These are phyloP conservation scores for Amblyjoppa proteus DNA, from an alignment of 2,888 invertebrate species.

Conservation along the genomic window DNA sequence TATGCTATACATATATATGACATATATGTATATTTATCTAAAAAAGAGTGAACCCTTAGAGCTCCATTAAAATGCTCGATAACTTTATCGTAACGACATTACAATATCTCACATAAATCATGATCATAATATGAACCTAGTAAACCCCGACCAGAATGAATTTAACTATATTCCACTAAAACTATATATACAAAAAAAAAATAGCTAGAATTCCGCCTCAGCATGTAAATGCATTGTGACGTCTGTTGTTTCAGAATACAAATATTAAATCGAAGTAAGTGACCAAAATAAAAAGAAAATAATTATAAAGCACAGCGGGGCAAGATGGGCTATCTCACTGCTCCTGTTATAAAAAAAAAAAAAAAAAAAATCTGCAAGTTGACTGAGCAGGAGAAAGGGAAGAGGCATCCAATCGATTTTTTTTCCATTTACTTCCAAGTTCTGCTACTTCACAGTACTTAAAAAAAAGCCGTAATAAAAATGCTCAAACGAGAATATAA, in stretches of 20 bases:
- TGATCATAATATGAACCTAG: background rate
- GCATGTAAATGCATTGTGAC: constrained; percentile 79
- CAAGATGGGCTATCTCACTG: no score
- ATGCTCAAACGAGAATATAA: constrained; percentile 27
- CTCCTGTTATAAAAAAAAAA: background rate
- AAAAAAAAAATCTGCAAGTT: background rate
- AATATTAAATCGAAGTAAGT: no score
- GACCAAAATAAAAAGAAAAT: constrained; percentile 10
- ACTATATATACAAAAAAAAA: constrained; percentile 1
- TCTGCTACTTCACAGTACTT: background rate
- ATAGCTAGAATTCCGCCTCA: constrained; percentile 67
- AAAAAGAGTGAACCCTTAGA: constrained; percentile 42
- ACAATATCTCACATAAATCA: constrained; percentile 28
- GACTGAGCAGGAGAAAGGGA: background rate
- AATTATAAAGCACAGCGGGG: background rate
- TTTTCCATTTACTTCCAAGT: background rate
- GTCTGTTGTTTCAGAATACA: constrained; percentile 67
- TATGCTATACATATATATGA: constrained; percentile 28
- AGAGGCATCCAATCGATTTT: background rate
- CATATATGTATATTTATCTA: constrained; percentile 27
- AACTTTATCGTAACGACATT: constrained; percentile 40
- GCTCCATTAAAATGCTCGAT: constrained; percentile 56
- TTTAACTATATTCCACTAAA: constrained; percentile 23
- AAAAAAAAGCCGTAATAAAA: constrained; percentile 16
- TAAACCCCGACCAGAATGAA: constrained; percentile 38